Conservation (phyloP, 1,140 invertebrate species). For the Nixonia krombeini region DNA sequence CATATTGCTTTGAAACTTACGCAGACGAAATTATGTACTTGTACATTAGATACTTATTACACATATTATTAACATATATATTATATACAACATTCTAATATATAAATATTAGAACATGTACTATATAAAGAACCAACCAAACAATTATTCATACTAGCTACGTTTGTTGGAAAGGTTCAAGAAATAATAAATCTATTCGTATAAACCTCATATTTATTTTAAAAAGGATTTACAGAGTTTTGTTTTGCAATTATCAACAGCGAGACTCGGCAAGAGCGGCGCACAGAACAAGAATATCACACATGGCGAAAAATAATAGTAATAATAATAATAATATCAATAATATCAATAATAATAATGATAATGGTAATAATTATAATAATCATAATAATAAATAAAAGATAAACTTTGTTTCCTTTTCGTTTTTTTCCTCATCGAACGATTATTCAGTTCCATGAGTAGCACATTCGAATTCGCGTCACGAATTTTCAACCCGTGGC, state of each 20-base stretch:
- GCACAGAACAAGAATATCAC: constrained; percentile 70
- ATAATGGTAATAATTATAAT: constrained; percentile 39
- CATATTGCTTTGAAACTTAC: too few relatives aligned
- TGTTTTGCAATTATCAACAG: constrained; percentile 71
- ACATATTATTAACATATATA: too few relatives aligned
- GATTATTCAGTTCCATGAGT: constrained; percentile 24
- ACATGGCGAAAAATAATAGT: constrained; percentile 57
- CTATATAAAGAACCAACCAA: too few relatives aligned
- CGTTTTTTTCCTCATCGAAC: constrained; percentile 31
- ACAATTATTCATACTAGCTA: too few relatives aligned
- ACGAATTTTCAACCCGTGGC: constrained; percentile 19
- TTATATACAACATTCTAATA: too few relatives aligned
- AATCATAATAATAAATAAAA: constrained; percentile 14
- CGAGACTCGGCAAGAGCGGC: constrained; percentile 69
- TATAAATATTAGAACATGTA: too few relatives aligned
- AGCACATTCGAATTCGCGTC: constrained; percentile 18
- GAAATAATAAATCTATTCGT: too few relatives aligned
- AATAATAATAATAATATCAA: constrained; percentile 10
- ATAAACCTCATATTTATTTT: constrained; percentile 73
- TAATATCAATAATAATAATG: too few relatives aligned
- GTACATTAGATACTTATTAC: too few relatives aligned
- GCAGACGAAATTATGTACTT: too few relatives aligned
- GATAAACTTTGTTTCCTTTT: constrained; percentile 31
- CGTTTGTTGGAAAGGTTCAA: too few relatives aligned
- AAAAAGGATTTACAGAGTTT: constrained; percentile 72